Base-by-base conservation (phyloP, 30 jellyfish, hydroid and myxozoan genomes). In the Morbakka virulenta region DNA sequence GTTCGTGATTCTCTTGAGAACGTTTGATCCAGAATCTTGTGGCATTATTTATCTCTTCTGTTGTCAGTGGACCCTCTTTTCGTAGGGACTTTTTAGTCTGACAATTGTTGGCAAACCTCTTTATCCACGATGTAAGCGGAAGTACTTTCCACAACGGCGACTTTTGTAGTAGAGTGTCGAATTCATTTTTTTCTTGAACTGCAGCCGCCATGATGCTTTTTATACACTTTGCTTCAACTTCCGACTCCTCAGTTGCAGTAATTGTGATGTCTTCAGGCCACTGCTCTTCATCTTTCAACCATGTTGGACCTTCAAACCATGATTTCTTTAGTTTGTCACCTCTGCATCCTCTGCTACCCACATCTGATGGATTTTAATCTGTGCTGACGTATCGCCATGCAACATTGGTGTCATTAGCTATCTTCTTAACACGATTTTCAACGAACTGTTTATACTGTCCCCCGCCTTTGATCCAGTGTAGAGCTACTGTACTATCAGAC, bases 381-480 rank as follows among this genome's bases (percentile, higher is more conserved):
- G n/a, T n/a, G n/a, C n/a, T n/a, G n/a, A n/a, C n/a, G n/a, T n/a
- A n/a, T n/a, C n/a, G n/a, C n/a, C n/a, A n/a, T 14, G 28, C 63
- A 35, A 86, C 30, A 70, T 12, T 50, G 14, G 48, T 67, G 41
- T 77, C 78, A 52, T 49, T 9, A 32, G 28, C 31, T 2, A 76
- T 86, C 71, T 86, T 78, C 52, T 63, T 69, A 6, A 86, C 93
- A 32, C 93, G 36, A 53, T 86, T 79, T 14, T 57, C 2, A 0
- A 77, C 95, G 52, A 77, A 86, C 67, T 77, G 86, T 30, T 67
- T 74, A 31, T 83, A 83, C 25, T 35, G 22, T 27, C 77, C 84
- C 52, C n/a, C n/a, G n/a, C n/a, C n/a, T n/a, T n/a, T n/a, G n/a
- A n/a, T n/a, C n/a, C n/a, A n/a, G n/a, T n/a, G n/a, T n/a, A n/a